Conservation (phyloP, 2,797 vertebrate genomes). For the Manis javanica region DNA sequence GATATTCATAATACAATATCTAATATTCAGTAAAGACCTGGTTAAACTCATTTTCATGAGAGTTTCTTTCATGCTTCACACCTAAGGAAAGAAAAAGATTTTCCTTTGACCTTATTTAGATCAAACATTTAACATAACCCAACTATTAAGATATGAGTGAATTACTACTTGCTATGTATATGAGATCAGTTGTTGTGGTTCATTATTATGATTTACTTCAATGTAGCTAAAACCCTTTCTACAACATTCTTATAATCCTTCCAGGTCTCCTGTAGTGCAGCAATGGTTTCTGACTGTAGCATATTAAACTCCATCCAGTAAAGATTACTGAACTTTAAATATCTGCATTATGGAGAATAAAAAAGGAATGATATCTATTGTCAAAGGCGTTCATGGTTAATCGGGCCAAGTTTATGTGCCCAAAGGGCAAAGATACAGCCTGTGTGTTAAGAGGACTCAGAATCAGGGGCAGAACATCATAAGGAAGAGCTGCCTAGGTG, state of each 20-base stretch:
- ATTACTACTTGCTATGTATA: conserved; percentile 1
- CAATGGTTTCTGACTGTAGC: background rate
- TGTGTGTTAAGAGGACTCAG: background rate
- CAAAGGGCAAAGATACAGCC: background rate
- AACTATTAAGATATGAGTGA: background rate
- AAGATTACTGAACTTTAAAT: conserved; percentile 21
- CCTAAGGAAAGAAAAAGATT: background rate
- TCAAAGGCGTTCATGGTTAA: background rate
- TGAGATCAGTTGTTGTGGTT: background rate
- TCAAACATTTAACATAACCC: conserved; percentile 40
- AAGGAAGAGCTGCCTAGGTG: background rate
- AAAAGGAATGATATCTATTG: background rate
- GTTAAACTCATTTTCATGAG: conserved; percentile 3
- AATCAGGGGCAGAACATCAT: background rate
- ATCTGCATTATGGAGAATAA: background rate
- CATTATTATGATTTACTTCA: background rate
- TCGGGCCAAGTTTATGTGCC: background rate
- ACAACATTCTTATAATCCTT: background rate
- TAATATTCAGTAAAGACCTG: conserved; percentile 7
- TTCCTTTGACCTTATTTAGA: conserved; percentile 48
- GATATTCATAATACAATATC: background rate
- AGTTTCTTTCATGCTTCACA: background rate
- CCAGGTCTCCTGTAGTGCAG: background rate
- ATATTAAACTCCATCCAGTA: background rate
- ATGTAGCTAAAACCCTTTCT: background rate